Base-by-base conservation (phyloP, 2,113 vertebrate species). In the Mastomys natalensis region DNA sequence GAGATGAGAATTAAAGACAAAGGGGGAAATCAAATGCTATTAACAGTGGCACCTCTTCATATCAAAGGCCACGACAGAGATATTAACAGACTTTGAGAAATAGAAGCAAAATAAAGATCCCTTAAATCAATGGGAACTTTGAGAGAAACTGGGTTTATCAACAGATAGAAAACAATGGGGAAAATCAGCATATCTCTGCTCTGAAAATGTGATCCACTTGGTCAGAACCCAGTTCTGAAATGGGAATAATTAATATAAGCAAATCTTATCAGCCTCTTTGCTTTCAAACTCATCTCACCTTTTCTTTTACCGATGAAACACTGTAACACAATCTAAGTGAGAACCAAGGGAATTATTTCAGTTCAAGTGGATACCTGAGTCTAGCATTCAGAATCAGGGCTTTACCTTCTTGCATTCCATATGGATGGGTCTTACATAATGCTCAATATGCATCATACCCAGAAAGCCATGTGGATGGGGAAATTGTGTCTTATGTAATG, bases 71-170 rank as follows among this genome's bases (percentile, higher is more conserved):
- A 0, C 70, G 82, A 29, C n/a, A 68, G 43, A 62, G 37, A 78
- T 43, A 80, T 11, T 37, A 45, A 55, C 17, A 58, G 80, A 45
- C 24, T 93, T 22, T 29, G 51, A 85, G 51, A 82, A 55, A 2
- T 26, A 53, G 43, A 91, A 91, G 93, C 53, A 70, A 93, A 94
- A 77, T 26, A n/a, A 45, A 86, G 82, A 76, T 17, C 5, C 53
- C 82, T 70, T 58, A 94, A 10, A 29, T 64, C 21, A 82, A 66
- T 53, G 21, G 22, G 53, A 72, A 93, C 76, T 94, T 94, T 51
- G 15, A 43, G 58, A 81, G 43, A 77, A 40, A 29, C 0, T 77
- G 45, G 64, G 12, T 81, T 90, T 81, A 43, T 51, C 60, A 80
- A 37, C 3, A 26, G 17, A 17, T 8, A 34, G n/a, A 87, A 93